Evolutionary conservation across 1,140 invertebrate genomes (phyloP), one percentile per base, ranked within the genome.

Genomic region (Ditylenchus dipsaci): DNA sequence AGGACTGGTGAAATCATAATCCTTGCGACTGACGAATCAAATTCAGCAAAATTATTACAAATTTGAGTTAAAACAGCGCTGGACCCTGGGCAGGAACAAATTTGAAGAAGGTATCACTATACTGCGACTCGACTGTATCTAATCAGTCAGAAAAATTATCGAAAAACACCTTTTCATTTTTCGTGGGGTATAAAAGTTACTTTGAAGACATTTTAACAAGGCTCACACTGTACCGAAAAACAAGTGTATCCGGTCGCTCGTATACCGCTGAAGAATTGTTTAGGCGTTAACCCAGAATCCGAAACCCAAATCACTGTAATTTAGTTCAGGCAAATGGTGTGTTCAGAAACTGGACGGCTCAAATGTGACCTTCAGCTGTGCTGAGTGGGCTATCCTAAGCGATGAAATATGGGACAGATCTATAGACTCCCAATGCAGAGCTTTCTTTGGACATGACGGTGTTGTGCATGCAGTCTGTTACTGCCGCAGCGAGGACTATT

Each of bases 341-440:
- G 59, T 61, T 38, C 59, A 61, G 27, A 19, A 61, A n/a, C 42
- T 61, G n/a, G 59, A 61, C n/a, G 59, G 59, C 59, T 19, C 29
- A 19, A 61, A 61, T 45, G 38, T 61, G 47, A 45, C 59, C 3
- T 61, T 61, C 17, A 7, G 19, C 15, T 61, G 59, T 45, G 59
- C 29, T 19, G 59, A 61, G 7, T 61, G 27, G n/a, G n/a, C 59
- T 3, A 19, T 45, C 1, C 59, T 61, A 33, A 45, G 59, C 19
- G 59, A 61, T 21, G 19, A 19, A 21, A 19, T 61, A 3, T 61
- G 59, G 59, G 59, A 61, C 15, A 61, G 15, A 45, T 5, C 29
- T 21, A 61, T 61, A 19, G 59, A 61, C 3, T 61, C 59, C 26
- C 63, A 65, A 65, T 65, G 63, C 56, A 56, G 57, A 49, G 63